Evolutionary conservation across 1,140 invertebrate species (phyloP).

Genomic region (Zaprionus vittiger): DNA sequence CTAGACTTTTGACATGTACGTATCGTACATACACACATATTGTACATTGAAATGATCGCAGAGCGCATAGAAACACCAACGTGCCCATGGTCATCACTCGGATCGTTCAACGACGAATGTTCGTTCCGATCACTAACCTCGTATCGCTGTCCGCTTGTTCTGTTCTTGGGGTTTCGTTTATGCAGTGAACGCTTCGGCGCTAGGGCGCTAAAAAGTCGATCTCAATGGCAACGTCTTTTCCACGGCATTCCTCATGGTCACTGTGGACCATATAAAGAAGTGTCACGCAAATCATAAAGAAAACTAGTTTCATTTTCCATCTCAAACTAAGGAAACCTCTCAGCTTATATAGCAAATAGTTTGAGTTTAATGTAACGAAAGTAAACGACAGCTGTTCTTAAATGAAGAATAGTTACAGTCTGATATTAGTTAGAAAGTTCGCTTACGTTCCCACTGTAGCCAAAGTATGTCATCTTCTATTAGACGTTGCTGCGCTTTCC

Average conservation of each 20-base stretch:
- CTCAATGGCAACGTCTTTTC: neutral
- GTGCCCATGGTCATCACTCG: too few species aligned
- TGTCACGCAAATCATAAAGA: neutral
- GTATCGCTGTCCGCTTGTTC: too few species aligned
- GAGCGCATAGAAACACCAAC: too few species aligned
- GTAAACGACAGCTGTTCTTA: neutral
- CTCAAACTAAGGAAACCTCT: neutral
- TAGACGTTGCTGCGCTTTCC: neutral
- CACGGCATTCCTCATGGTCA: neutral
- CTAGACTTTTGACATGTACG: too few species aligned
- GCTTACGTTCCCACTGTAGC: constrained; percentile 1
- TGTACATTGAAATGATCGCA: too few species aligned
- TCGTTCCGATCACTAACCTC: too few species aligned
- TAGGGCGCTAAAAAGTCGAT: too few species aligned
- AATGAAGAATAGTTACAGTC: neutral
- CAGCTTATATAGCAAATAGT: neutral
- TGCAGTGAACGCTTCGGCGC: too few species aligned
- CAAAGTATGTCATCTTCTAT: neutral
- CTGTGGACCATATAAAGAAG: neutral
- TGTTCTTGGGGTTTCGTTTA: too few species aligned
- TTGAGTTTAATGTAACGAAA: neutral
- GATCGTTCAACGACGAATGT: too few species aligned
- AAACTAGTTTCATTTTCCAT: neutral
- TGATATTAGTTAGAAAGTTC: neutral
- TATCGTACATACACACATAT: too few species aligned